These are phyloP conservation scores for Sebastes fasciatus DNA, from an alignment of 2,113 vertebrate species.

Conservation along the genomic window DNA sequence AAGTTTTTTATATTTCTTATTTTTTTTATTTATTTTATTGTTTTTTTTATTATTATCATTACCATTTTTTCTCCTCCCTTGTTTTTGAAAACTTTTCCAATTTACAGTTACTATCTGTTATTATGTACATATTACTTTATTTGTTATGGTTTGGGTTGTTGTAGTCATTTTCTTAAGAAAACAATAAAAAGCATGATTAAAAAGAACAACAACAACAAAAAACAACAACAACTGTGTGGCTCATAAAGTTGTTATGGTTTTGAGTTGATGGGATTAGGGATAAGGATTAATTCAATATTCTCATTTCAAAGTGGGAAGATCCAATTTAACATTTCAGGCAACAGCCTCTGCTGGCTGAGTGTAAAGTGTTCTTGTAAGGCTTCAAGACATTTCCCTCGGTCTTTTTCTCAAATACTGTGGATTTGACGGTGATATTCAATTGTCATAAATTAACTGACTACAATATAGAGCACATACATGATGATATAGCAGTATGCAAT, in stretches of 20 bases:
- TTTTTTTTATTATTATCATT: no score
- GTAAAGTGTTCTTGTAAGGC: background rate
- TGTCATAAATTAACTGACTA: background rate
- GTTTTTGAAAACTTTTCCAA: no score
- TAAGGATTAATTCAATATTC: conserved; percentile 44
- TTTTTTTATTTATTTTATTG: no score
- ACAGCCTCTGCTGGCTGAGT: background rate
- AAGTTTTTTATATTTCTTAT: no score
- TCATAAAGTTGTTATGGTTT: conserved; percentile 24
- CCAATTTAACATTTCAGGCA: conserved; percentile 12
- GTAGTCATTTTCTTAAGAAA: no score
- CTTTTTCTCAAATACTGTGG: background rate
- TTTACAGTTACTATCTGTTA: no score
- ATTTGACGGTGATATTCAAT: background rate
- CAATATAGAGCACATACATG: background rate
- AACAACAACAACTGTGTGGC: background rate
- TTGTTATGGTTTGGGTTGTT: no score
- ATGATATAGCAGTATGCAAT: background rate
- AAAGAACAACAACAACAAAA: no score
- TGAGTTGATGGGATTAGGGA: conserved; percentile 61
- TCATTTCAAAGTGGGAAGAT: conserved; percentile 36
- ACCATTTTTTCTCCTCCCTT: no score
- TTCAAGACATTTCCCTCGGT: background rate
- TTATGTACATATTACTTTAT: no score
- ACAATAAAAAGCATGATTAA: no score